Percentiles rank a stretch among this genome's conserved stretches.
Evolutionary conservation across 2,113 vertebrate species (phyloP).

Genomic region (Cnemophilus loriae): DNA sequence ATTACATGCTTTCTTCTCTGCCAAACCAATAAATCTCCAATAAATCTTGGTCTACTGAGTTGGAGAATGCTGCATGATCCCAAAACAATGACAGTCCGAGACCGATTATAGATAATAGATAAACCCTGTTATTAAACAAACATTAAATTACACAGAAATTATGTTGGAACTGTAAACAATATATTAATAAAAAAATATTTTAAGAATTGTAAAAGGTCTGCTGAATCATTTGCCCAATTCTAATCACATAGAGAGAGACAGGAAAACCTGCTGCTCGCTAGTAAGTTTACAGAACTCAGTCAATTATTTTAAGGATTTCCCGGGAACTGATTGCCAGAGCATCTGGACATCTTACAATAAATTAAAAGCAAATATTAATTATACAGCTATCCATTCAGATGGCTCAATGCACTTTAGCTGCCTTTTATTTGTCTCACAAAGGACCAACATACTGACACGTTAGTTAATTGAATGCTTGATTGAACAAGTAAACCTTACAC

Average conservation of each 20-base stretch:
- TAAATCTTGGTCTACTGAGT: background rate
- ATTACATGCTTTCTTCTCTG: background rate
- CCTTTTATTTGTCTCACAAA: slow-evolving; percentile 60
- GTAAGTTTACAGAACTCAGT: slow-evolving; percentile 11
- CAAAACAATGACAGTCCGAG: background rate
- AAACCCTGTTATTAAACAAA: background rate
- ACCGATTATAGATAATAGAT: background rate
- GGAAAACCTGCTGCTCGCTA: background rate
- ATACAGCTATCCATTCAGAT: background rate
- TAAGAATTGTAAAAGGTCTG: background rate
- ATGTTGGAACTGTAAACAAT: background rate
- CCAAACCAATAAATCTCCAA: background rate
- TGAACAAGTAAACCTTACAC: slow-evolving; percentile 51
- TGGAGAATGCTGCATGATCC: background rate
- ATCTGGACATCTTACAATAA: slow-evolving; percentile 33
- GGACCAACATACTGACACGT: slow-evolving; percentile 30
- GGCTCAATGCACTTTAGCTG: slow-evolving; percentile 29
- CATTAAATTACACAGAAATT: background rate
- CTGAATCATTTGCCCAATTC: background rate
- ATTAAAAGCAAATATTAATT: slow-evolving; percentile 70
- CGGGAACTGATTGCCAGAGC: background rate
- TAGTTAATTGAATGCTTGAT: slow-evolving; percentile 64
- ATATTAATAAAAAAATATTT: background rate
- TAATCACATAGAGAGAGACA: background rate
- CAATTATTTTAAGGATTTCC: slow-evolving; percentile 26